A percentile compares a stretch with the other conserved stretches of the same genome.
Evolutionary conservation across 2,888 invertebrate genomes (phyloP).

Genomic region (Drosophila multiciliata): DNA sequence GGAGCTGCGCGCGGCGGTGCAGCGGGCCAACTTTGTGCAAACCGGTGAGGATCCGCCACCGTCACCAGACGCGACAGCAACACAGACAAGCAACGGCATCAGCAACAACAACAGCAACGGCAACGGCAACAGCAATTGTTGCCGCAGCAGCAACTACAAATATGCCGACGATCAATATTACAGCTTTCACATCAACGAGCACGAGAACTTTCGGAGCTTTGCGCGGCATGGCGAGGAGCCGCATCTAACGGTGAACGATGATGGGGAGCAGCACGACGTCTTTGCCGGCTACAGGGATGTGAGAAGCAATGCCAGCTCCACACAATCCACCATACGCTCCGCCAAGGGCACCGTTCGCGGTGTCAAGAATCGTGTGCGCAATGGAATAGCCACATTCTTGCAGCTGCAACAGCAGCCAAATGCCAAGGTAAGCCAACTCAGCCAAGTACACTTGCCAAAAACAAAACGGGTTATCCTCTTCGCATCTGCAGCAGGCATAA

Average conservation of each 20-base stretch:
- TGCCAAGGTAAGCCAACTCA: slow-evolving; percentile 89
- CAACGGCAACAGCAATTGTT: slow-evolving; percentile 24
- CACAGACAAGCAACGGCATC: slow-evolving; percentile 11
- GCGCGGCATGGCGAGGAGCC: slow-evolving; percentile 41
- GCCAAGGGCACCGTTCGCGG: slow-evolving; percentile 97
- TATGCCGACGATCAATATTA: slow-evolving; percentile 93
- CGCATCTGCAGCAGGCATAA: not conserved
- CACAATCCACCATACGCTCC: slow-evolving; percentile 93
- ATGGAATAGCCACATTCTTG: slow-evolving; percentile 97
- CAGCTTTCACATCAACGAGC: slow-evolving; percentile 93
- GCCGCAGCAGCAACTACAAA: slow-evolving; percentile 64
- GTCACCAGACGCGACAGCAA: not conserved
- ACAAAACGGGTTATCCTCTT: not conserved
- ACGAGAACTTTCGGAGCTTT: slow-evolving; percentile 82
- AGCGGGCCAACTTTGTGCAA: slow-evolving; percentile 73
- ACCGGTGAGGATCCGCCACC: slow-evolving; percentile 63
- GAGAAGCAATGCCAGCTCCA: slow-evolving; percentile 85
- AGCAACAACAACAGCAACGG: slow-evolving; percentile 12
- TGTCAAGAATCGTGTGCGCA: slow-evolving; percentile 96
- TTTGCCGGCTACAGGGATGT: slow-evolving; percentile 93
- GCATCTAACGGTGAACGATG: slow-evolving; percentile 31
- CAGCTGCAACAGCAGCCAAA: slow-evolving; percentile 90
- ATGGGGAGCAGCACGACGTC: slow-evolving; percentile 86
- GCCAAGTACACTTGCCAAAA: not conserved
- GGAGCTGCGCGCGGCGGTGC: slow-evolving; percentile 71